These are phyloP conservation scores for Polyodon spathula DNA, from an alignment of 2,113 vertebrate species.

Conservation along the genomic window DNA sequence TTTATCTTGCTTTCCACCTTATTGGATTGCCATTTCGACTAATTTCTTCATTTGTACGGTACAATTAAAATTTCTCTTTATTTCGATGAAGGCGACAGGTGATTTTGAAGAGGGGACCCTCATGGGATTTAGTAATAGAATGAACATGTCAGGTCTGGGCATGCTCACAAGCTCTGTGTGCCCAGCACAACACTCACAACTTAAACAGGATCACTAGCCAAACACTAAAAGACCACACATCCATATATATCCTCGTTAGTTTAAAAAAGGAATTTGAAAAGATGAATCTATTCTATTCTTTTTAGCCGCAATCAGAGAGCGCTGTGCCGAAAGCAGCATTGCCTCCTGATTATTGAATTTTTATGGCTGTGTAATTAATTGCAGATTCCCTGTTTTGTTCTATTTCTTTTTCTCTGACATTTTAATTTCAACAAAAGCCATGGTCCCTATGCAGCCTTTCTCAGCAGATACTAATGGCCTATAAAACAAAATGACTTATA, in stretches of 20 bases:
- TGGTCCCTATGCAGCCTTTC: slow-evolving; percentile 84
- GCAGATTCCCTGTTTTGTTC: slow-evolving; percentile 99
- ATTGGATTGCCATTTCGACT: too few relatives aligned
- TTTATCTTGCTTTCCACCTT: too few relatives aligned
- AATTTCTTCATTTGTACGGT: too few relatives aligned
- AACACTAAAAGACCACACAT: slow-evolving; percentile 55
- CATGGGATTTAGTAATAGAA: not conserved
- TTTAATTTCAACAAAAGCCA: slow-evolving; percentile 99
- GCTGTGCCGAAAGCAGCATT: slow-evolving; percentile 75
- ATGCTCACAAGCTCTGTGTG: slow-evolving; percentile 21
- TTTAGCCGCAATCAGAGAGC: slow-evolving; percentile 80
- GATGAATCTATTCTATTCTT: slow-evolving; percentile 94
- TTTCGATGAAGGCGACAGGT: too few relatives aligned
- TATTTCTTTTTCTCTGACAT: slow-evolving; percentile 99
- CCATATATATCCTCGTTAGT: slow-evolving; percentile 73
- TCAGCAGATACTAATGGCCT: slow-evolving; percentile 97
- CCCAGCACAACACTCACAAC: not conserved
- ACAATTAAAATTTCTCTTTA: too few relatives aligned
- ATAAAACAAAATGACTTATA: slow-evolving; percentile 99
- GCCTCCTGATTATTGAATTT: slow-evolving; percentile 99
- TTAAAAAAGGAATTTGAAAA: slow-evolving; percentile 97
- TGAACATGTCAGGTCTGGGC: slow-evolving; percentile 11
- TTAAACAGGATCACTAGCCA: slow-evolving; percentile 50
- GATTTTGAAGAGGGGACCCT: too few relatives aligned
- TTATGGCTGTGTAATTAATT: slow-evolving; percentile 99